Evolutionary conservation across 2,113 vertebrate genomes (phyloP).

Genomic region (Ailuropoda melanoleuca): DNA sequence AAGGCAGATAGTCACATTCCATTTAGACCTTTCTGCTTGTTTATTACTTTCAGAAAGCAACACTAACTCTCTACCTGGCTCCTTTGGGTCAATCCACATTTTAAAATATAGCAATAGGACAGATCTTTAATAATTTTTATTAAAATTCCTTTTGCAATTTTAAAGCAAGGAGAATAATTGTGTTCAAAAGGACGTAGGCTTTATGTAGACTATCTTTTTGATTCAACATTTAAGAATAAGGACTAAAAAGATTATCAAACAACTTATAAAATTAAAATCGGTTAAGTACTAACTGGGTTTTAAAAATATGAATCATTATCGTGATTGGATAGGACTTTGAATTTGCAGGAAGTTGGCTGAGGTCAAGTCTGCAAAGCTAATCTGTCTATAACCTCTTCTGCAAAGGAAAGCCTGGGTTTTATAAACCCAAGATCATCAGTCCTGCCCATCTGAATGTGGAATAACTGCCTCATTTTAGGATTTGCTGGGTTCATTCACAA

Average conservation of each 20-base stretch:
- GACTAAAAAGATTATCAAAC: neutral
- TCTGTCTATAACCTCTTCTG: neutral
- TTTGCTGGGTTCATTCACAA: neutral
- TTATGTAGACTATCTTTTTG: neutral
- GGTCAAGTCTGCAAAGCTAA: neutral
- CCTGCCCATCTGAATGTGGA: neutral
- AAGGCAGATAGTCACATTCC: neutral
- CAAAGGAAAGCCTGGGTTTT: neutral
- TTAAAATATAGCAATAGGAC: neutral
- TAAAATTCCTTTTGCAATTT: slow-evolving; percentile 20
- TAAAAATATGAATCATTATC: neutral
- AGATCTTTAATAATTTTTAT: neutral
- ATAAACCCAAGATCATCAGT: neutral
- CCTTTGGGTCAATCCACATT: neutral
- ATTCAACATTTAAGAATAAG: neutral
- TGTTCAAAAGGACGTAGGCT: neutral
- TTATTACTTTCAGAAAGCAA: neutral
- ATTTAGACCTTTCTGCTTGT: neutral
- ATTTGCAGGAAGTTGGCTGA: neutral
- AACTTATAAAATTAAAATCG: neutral
- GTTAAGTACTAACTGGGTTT: neutral
- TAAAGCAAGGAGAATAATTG: neutral
- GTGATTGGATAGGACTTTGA: neutral
- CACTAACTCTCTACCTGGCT: neutral
- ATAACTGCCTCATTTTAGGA: neutral